These are phyloP conservation scores for Ericerus pela DNA, from an alignment of 1,140 invertebrate species.

Conservation along the genomic window DNA sequence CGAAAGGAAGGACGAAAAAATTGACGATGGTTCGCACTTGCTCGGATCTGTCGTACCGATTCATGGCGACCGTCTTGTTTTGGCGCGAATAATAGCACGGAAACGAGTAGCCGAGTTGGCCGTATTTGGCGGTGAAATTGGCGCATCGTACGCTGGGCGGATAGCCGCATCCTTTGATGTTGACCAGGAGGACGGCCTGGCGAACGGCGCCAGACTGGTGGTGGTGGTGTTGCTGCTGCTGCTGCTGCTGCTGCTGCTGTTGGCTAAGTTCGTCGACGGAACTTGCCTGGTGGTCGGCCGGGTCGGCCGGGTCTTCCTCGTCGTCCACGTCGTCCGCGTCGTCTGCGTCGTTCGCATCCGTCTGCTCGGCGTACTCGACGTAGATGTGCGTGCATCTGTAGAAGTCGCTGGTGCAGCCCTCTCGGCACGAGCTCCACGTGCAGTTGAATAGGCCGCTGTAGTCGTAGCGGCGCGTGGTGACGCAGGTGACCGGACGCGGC, in stretches of 20 bases:
- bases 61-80: slow-evolving; percentile 62
- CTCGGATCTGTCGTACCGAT: slow-evolving; percentile 59
- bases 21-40: slow-evolving; percentile 62
- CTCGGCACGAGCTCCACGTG: slow-evolving; percentile 69
- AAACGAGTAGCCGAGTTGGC: slow-evolving; percentile 56
- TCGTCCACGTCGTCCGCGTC: background rate
- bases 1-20: slow-evolving; percentile 64
- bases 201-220: background rate
- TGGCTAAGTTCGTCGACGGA: slow-evolving; percentile 31
- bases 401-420: slow-evolving; percentile 74
- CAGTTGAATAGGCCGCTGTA: slow-evolving; percentile 63
- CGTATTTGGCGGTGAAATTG: slow-evolving; percentile 61
- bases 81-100: slow-evolving; percentile 70
- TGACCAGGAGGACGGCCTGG: slow-evolving; percentile 54
- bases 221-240: too few species aligned
- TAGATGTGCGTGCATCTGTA: slow-evolving; percentile 74
- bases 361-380: slow-evolving; percentile 44
- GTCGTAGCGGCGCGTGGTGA: slow-evolving; percentile 57
- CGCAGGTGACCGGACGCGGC: slow-evolving; percentile 57
- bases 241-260: slow-evolving; percentile 28
- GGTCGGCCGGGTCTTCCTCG: background rate
- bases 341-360: background rate
- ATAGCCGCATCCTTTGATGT: slow-evolving; percentile 78
- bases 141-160: slow-evolving; percentile 68
- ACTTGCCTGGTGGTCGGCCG: slow-evolving; percentile 32